Evolutionary conservation across 2,888 invertebrate genomes (phyloP).

Genomic region (Temnothorax rugatulus): DNA sequence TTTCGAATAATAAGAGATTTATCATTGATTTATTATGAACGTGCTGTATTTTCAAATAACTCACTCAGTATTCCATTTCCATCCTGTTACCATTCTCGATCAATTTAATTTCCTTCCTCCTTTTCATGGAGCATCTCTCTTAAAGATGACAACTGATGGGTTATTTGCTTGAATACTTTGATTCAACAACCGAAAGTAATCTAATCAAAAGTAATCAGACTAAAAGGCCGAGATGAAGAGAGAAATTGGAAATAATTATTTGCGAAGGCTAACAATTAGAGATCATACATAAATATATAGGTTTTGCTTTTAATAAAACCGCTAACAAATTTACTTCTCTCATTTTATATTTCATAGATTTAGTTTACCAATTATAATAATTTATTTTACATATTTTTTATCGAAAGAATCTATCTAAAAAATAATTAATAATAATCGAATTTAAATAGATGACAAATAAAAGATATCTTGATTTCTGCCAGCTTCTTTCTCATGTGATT

Average conservation of each 20-base stretch:
- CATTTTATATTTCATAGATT: neutral
- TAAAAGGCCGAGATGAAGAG: constrained; percentile 7
- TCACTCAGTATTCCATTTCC: neutral
- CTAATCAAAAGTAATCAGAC: constrained; percentile 39
- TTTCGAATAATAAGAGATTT: constrained; percentile 39
- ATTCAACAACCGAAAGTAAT: constrained; percentile 27
- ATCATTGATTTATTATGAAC: constrained; percentile 40
- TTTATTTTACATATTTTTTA: neutral
- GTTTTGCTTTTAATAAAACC: neutral
- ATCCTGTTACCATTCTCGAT: constrained; percentile 24
- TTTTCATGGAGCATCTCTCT: constrained; percentile 28
- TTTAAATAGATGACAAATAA: neutral
- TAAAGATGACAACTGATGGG: constrained; percentile 43
- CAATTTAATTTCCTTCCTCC: constrained; percentile 51
- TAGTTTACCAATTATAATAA: neutral
- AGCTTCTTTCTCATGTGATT: neutral
- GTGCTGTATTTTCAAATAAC: constrained; percentile 33
- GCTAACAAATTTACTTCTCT: neutral
- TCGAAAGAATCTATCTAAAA: too few relatives aligned
- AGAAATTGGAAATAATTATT: constrained; percentile 29
- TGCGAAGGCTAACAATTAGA: neutral
- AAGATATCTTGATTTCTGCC: neutral
- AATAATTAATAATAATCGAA: neutral
- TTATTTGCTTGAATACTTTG: constrained; percentile 42
- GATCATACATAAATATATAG: neutral